Conservation (phyloP, 37 sponge, comb jelly and placozoan genomes). For the Eunapius fragilis region DNA sequence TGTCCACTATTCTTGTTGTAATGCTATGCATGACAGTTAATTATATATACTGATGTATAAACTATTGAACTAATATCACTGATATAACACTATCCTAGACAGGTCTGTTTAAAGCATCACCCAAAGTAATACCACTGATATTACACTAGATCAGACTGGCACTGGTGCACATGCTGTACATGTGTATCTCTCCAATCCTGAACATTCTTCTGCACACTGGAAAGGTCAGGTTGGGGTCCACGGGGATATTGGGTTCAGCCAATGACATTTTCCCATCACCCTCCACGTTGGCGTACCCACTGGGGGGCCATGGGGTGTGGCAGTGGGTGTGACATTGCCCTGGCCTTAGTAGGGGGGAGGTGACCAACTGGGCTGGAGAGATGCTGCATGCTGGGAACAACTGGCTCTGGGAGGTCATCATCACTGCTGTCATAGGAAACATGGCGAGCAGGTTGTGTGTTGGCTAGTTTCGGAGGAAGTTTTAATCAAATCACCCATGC, state of each 20-base stretch:
- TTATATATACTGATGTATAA: no score
- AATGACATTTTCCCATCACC: not conserved
- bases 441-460: not conserved
- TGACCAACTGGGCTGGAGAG: not conserved
- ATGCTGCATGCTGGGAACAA: not conserved
- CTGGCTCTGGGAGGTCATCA: not conserved
- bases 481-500: no score
- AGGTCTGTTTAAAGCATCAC: no score
- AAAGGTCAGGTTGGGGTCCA: slow-evolving; percentile 60
- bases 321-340: no score
- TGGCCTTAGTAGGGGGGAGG: not conserved
- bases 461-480: not conserved
- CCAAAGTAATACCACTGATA: no score
- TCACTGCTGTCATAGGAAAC: not conserved
- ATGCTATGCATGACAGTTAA: no score
- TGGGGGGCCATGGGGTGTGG: not conserved
- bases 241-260: not conserved
- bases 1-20: no score
- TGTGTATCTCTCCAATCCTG: slow-evolving; percentile 58
- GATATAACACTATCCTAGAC: no score
- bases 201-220: slow-evolving; percentile 34
- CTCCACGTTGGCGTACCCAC: not conserved
- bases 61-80: no score
- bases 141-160: not conserved
- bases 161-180: slow-evolving; percentile 13